Evolutionary conservation across 1,140 invertebrate genomes (phyloP).

Genomic region (Neuroterus valhalla): DNA sequence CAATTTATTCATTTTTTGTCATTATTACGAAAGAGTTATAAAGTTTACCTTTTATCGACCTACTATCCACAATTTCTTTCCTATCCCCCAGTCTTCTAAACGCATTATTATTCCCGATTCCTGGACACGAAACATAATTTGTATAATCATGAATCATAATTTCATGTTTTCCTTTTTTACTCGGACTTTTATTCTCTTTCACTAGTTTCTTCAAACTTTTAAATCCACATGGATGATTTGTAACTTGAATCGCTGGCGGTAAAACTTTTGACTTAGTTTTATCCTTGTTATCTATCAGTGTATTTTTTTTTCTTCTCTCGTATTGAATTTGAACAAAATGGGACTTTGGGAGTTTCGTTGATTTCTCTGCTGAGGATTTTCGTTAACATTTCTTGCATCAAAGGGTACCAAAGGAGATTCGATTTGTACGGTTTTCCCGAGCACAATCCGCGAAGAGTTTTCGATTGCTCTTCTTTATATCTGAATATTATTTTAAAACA

Average conservation of each 20-base stretch:
- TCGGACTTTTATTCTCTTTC: background rate
- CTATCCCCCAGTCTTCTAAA: background rate
- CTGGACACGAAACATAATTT: background rate
- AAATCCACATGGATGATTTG: background rate
- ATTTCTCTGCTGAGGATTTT: slow-evolving; percentile 50
- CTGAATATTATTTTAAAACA: slow-evolving; percentile 37
- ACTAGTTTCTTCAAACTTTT: background rate
- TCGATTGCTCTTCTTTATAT: slow-evolving; percentile 56
- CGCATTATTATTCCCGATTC: background rate
- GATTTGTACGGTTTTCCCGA: slow-evolving; percentile 51
- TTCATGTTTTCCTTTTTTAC: background rate
- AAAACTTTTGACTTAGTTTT: background rate
- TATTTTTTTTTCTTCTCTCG: slow-evolving; percentile 5
- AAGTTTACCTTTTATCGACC: background rate
- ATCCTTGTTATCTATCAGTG: background rate
- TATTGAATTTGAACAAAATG: slow-evolving; percentile 29
- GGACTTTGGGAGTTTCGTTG: background rate
- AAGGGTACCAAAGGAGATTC: slow-evolving; percentile 52
- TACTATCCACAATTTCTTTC: background rate
- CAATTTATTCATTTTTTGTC: background rate
- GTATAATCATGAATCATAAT: background rate
- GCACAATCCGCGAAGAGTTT: slow-evolving; percentile 46
- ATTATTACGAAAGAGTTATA: background rate
- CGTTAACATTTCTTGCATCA: slow-evolving; percentile 56
- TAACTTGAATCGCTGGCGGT: background rate